Evolutionary conservation across 2,797 vertebrate species (phyloP).

Genomic region (Lagodon rhomboides): DNA sequence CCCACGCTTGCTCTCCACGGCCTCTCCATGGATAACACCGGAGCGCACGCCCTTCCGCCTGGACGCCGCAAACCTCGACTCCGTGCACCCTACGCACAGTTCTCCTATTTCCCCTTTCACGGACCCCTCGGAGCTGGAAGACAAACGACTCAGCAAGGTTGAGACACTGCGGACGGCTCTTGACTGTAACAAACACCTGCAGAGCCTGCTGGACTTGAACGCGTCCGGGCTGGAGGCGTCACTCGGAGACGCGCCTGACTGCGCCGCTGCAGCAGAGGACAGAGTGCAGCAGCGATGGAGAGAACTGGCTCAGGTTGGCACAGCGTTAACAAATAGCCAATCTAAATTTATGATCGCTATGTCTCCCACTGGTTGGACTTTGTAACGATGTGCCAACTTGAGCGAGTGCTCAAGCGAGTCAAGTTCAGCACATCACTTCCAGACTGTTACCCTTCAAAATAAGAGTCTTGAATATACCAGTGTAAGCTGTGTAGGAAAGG

Average conservation of each 20-base stretch:
- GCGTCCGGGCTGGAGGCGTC: slow-evolving; percentile 65
- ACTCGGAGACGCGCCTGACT: slow-evolving; percentile 41
- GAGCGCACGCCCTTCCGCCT: slow-evolving; percentile 82
- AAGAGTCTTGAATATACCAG: no score
- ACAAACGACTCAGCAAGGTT: slow-evolving; percentile 94
- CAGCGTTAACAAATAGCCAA: no score
- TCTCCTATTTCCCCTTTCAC: slow-evolving; percentile 68
- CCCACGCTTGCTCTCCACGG: slow-evolving; percentile 71
- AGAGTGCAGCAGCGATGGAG: slow-evolving; percentile 74
- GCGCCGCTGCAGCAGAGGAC: slow-evolving; percentile 52
- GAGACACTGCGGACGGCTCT: slow-evolving; percentile 94
- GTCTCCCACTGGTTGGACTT: no score
- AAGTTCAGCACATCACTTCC: no score
- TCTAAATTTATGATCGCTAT: no score
- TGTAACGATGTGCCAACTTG: no score
- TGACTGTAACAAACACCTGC: slow-evolving; percentile 93
- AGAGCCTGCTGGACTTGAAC: slow-evolving; percentile 88
- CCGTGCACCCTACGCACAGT: slow-evolving; percentile 53
- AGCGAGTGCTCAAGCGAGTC: no score
- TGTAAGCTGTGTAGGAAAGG: no score
- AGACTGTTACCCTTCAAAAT: no score
- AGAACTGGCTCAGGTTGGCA: no score
- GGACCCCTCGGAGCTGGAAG: slow-evolving; percentile 83
- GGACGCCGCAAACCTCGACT: slow-evolving; percentile 81
- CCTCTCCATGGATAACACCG: slow-evolving; percentile 67